Evolutionary conservation across 2,113 vertebrate species (phyloP).

Genomic region (Antidorcas marsupialis): DNA sequence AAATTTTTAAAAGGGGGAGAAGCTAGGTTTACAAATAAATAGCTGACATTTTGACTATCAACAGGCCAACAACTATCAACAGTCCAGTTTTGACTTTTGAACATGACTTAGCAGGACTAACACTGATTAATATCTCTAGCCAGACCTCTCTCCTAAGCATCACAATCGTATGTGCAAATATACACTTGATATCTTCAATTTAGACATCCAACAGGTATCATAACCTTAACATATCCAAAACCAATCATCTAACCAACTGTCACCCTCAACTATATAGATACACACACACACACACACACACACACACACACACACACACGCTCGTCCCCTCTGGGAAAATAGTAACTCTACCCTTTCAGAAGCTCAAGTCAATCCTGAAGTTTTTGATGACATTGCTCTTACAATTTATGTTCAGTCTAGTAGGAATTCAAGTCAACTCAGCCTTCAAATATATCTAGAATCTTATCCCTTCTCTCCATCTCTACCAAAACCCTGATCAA

Average conservation of each 20-base stretch:
- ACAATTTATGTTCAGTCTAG: neutral
- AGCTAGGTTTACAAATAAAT: neutral
- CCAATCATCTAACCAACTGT: neutral
- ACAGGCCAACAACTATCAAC: neutral
- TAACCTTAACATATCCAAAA: neutral
- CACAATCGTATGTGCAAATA: neutral
- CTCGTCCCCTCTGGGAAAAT: neutral
- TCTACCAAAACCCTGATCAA: neutral
- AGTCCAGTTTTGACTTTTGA: neutral
- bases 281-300: neutral
- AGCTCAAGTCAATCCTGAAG: neutral
- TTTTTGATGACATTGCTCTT: neutral
- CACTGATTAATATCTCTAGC: neutral
- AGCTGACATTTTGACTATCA: neutral
- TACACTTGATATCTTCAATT: neutral
- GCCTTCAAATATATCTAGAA: neutral
- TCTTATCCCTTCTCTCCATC: neutral
- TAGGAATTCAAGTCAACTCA: neutral
- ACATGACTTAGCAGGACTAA: neutral
- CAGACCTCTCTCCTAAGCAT: neutral
- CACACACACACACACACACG: neutral
- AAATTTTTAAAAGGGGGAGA: neutral
- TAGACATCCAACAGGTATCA: neutral
- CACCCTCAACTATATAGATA: neutral
- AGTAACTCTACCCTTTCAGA: neutral